Conservation (phyloP, 2,797 vertebrate species). For the Alectoris magna region DNA sequence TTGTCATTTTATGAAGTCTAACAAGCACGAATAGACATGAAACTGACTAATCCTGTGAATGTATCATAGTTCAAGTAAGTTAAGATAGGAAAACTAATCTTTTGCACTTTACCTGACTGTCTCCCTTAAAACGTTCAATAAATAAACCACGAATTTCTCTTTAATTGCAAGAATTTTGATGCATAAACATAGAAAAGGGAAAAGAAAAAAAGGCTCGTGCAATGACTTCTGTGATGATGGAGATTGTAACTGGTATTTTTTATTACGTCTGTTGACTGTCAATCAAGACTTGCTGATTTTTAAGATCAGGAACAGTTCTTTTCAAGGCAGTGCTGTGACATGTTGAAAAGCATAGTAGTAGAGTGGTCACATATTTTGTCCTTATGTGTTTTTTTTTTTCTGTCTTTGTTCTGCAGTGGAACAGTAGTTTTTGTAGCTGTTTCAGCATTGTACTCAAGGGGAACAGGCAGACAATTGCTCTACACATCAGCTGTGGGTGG, state of each 20-base stretch:
- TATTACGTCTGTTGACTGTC: constrained; percentile 20
- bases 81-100: not conserved
- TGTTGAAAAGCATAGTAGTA: constrained; percentile 17
- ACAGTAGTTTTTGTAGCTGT: constrained; percentile 46
- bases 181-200: not conserved
- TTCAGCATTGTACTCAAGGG: constrained; percentile 48
- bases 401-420: constrained; percentile 47
- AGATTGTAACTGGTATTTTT: constrained; percentile 43
- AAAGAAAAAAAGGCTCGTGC: not conserved
- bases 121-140: not conserved
- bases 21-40: not conserved
- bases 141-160: not conserved
- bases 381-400: constrained; percentile 21
- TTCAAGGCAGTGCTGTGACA: constrained; percentile 23
- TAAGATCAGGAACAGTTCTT: not conserved
- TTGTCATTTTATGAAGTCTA: not conserved
- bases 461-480: constrained; percentile 54
- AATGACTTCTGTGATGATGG: not conserved
- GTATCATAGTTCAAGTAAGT: not conserved
- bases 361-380: constrained; percentile 31
- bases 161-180: not conserved
- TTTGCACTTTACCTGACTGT: not conserved
- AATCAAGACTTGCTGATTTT: not conserved
- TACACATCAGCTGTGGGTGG: constrained; percentile 40
- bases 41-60: not conserved